These are phyloP conservation scores for Harpagifer antarcticus DNA, from an alignment of 2,797 vertebrate genomes.

Conservation along the genomic window DNA sequence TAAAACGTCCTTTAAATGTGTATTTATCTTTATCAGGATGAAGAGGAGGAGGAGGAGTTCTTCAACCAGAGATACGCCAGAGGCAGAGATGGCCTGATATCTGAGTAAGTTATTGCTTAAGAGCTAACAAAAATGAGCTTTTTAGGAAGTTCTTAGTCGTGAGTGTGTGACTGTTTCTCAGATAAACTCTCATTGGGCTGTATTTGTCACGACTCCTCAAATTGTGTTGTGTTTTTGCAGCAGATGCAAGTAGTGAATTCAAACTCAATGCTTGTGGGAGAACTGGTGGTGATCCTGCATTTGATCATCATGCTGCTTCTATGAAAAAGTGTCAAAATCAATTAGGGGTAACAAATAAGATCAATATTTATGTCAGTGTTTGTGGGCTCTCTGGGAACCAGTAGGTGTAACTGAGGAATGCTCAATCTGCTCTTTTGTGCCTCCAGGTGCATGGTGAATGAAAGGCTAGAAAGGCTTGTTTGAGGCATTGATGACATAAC, in stretches of 20 bases:
- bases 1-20: not conserved
- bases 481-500: conserved; percentile 20
- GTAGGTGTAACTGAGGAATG: conserved; percentile 29
- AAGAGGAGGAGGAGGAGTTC: conserved; percentile 97
- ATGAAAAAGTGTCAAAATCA: conserved; percentile 1
- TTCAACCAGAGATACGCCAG: conserved; percentile 96
- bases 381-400: conserved; percentile 41
- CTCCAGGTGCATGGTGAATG: conserved; percentile 55
- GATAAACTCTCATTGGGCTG: conserved; percentile 21
- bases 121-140: conserved; percentile 13
- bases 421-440: conserved; percentile 27
- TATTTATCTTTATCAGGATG: conserved; percentile 86
- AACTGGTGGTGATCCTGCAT: conserved; percentile 22
- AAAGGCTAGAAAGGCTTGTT: conserved; percentile 56
- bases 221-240: conserved; percentile 13
- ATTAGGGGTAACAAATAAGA: not conserved
- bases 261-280: conserved; percentile 28
- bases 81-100: conserved; percentile 94
- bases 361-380: conserved; percentile 11
- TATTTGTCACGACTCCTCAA: not conserved
- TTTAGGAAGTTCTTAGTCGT: conserved; percentile 27
- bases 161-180: conserved; percentile 30
- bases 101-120: conserved; percentile 91
- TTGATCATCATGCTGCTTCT: conserved; percentile 24
- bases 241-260: conserved; percentile 1